These are phyloP conservation scores for Paguma larvata DNA, from an alignment of 2,797 vertebrate species.

Conservation along the genomic window DNA sequence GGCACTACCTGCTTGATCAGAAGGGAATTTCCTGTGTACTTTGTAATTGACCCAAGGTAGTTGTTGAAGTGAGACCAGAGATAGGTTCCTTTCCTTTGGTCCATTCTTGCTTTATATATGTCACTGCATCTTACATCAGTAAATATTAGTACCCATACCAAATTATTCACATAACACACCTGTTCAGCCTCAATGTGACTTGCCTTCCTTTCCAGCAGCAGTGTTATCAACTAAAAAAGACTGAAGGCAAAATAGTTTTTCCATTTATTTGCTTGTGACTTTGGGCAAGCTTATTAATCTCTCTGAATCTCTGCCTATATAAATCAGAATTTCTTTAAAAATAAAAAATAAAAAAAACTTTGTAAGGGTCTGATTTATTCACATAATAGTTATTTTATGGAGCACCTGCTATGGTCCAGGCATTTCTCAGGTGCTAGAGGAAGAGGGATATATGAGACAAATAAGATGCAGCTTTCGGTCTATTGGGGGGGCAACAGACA, in stretches of 20 bases:
- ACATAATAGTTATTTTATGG: background rate
- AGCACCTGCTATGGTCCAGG: background rate
- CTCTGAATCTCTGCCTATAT: background rate
- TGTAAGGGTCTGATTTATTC: background rate
- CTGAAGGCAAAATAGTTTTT: background rate
- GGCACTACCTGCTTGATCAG: background rate
- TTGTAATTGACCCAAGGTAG: background rate
- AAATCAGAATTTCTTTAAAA: background rate
- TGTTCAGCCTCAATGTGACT: background rate
- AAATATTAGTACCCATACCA: background rate
- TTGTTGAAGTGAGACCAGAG: background rate
- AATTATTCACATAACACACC: background rate
- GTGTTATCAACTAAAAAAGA: background rate
- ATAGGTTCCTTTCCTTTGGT: background rate
- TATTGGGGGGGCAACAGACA: background rate
- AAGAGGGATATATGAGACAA: background rate
- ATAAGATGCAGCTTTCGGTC: background rate
- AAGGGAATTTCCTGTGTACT: background rate
- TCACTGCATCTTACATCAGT: background rate
- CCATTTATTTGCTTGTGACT: background rate
- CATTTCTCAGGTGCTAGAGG: background rate
- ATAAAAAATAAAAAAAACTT: background rate
- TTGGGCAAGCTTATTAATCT: conserved; percentile 18
- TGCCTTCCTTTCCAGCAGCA: background rate
- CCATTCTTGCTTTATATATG: background rate